Evolutionary conservation across 2,113 vertebrate genomes (phyloP).

Genomic region (Gulo gulo): DNA sequence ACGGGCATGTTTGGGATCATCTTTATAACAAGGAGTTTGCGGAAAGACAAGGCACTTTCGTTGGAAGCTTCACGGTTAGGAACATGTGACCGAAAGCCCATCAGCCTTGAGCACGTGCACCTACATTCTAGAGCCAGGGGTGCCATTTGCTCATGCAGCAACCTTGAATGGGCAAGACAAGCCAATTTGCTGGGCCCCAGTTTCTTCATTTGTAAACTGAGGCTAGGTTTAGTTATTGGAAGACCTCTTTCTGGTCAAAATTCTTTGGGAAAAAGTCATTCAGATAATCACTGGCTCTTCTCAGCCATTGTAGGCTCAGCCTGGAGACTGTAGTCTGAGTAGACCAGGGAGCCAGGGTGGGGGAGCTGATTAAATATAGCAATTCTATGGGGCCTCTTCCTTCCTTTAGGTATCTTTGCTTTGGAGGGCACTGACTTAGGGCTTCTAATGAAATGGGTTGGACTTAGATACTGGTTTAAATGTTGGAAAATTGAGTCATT

Average conservation of each 20-base stretch:
- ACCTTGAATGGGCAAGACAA: not conserved
- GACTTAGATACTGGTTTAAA: not conserved
- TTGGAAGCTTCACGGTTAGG: not conserved
- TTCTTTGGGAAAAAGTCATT: not conserved
- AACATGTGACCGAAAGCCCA: not conserved
- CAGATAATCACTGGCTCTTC: not conserved
- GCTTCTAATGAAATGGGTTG: not conserved
- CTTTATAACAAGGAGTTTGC: not conserved
- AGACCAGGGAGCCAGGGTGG: not conserved
- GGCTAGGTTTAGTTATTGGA: not conserved
- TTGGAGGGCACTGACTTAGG: not conserved
- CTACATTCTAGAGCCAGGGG: not conserved
- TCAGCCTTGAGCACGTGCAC: not conserved
- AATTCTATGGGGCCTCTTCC: not conserved
- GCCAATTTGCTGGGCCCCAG: not conserved
- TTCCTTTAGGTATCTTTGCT: not conserved
- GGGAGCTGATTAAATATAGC: not conserved
- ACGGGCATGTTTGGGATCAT: not conserved
- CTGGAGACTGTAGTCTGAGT: not conserved
- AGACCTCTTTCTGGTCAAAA: not conserved
- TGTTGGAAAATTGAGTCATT: not conserved
- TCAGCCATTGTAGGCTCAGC: not conserved
- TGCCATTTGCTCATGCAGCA: not conserved
- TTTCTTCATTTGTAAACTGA: not conserved
- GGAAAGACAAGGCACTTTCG: not conserved